Base-by-base conservation (phyloP, 2,113 vertebrate species). In the Anhinga anhinga region DNA sequence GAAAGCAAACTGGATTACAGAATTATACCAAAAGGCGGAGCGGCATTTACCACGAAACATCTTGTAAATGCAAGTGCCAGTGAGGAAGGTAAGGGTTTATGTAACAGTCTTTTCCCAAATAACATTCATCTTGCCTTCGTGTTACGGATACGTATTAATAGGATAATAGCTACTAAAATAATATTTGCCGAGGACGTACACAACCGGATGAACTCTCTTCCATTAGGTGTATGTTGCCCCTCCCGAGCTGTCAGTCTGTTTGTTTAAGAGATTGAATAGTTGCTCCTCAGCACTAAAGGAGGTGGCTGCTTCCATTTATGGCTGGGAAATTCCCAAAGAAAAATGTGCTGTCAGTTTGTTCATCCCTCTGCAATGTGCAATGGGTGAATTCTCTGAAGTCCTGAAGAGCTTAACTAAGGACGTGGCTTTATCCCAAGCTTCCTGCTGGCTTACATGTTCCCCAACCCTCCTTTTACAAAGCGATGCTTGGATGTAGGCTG, bases 261-360 rank as follows among this genome's bases (percentile, higher is more conserved):
- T 58, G 5, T 81, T 87, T 78, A 63, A 69, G 70, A 65, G 66
- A 15, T 44, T 26, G 49, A 70, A 15, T 32, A 12, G 49, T 45
- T 71, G 32, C 22, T 94, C 55, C 23, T 30, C n/a, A 23, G 27
- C 38, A 21, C 49, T n/a, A 4, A 32, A 45, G 74, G 86, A 76
- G 65, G 34, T 6, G 16, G 21, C 61, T 86, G 69, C 80, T 92
- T 92, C 97, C 83, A 86, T 96, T 95, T 95, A 92, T 52, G 95
- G 88, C 80, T 89, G 95, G 86, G 92, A 81, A 95, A 65, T 83
- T 83, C 92, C 88, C 83, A 19, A 59, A 70, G 86, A 56, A 86
- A 88, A 91, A 83, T 5, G 11, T 16, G 32, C 72, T 52, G 65
- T 94, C 4, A 0, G 32, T 83, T 71, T 91, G 82, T 70, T 94